phyloP scores from a whole-genome alignment of 2,797 vertebrate species.

The Hippopotamyrus pictus region DNA sequence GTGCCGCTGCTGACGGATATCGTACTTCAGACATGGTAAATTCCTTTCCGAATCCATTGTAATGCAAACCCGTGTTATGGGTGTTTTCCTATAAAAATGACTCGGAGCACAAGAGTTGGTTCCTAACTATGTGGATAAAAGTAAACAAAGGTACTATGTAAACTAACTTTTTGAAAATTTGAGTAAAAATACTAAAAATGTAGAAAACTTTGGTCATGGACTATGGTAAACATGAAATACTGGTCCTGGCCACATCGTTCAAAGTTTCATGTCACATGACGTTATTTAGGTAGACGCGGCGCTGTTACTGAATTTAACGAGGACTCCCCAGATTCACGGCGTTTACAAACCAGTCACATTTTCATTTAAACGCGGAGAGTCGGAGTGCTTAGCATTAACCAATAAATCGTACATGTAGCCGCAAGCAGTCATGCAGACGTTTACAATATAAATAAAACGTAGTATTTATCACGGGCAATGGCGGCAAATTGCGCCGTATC shows the following conservation, averaged over 20 bases:
- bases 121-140: neutral
- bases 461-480: neutral
- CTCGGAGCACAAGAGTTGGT: neutral
- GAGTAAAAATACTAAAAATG: neutral
- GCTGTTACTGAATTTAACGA: neutral
- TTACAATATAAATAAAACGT: neutral
- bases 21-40: neutral
- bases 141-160: neutral
- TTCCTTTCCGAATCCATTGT: neutral
- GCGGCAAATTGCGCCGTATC: neutral
- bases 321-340: neutral
- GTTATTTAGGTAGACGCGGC: neutral
- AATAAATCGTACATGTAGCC: neutral
- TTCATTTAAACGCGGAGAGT: neutral
- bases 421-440: neutral
- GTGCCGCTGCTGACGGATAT: neutral
- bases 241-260: neutral
- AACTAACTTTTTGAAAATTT: neutral
- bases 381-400: neutral
- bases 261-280: neutral
- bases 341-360: neutral
- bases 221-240: neutral
- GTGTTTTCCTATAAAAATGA: neutral
- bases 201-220: neutral
- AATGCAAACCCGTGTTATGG: neutral